phyloP scores from a whole-genome alignment of 92 coral and sea anemone species.

The Umimayanthus chanpuru region DNA sequence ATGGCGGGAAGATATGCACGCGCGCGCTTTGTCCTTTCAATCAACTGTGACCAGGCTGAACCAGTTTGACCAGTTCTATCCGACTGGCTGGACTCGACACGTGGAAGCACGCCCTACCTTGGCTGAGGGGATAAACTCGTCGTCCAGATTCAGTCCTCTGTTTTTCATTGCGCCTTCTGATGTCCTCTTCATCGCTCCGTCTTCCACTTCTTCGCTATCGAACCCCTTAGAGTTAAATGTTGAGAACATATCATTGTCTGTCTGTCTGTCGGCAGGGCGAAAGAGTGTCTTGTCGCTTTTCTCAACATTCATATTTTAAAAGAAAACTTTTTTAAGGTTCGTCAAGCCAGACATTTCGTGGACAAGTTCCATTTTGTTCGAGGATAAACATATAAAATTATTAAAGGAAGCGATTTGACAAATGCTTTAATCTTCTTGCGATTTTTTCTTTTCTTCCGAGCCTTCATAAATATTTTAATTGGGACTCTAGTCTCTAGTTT shows the following conservation, averaged over 20 bases:
- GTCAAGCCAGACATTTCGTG: too few relatives aligned
- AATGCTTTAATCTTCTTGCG: too few relatives aligned
- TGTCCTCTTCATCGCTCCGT: background rate
- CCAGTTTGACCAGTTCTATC: background rate
- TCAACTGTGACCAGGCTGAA: too few relatives aligned
- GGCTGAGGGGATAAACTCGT: conserved; percentile 22
- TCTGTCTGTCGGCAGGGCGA: too few relatives aligned
- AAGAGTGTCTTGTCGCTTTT: background rate
- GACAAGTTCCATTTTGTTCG: too few relatives aligned
- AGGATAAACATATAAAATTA: too few relatives aligned
- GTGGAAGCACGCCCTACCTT: conserved; percentile 1
- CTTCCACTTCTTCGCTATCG: conserved; percentile 5
- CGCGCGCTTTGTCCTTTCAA: too few relatives aligned
- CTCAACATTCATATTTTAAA: background rate
- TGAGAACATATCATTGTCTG: background rate
- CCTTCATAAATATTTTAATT: too few relatives aligned
- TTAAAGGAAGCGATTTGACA: too few relatives aligned
- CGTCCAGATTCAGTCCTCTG: conserved; percentile 33
- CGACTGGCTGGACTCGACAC: background rate
- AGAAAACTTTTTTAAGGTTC: background rate
- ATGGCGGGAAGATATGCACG: too few relatives aligned
- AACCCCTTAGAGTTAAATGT: conserved; percentile 18
- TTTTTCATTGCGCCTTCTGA: conserved; percentile 18
- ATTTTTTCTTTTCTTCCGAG: too few relatives aligned
- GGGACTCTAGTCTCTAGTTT: too few relatives aligned